Evolutionary conservation across 2,113 vertebrate genomes (phyloP).

Genomic region (Sisor rabdophorus): DNA sequence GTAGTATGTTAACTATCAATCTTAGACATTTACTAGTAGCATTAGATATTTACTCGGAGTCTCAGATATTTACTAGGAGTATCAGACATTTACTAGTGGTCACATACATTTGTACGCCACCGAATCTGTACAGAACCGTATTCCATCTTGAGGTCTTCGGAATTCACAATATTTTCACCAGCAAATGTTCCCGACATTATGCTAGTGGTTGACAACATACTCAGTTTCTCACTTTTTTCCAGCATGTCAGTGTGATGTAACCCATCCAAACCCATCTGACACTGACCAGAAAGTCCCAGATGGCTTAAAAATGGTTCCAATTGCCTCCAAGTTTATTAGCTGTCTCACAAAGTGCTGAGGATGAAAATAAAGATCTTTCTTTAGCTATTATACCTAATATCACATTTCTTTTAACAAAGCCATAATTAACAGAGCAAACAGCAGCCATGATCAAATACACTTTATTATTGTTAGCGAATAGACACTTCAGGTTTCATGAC

Average conservation of each 20-base stretch:
- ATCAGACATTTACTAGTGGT: not conserved
- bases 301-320: conserved; percentile 56
- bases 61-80: too few species aligned
- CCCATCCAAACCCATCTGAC: conserved; percentile 45
- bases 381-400: conserved; percentile 40
- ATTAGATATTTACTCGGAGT: too few species aligned
- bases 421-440: conserved; percentile 39
- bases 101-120: not conserved
- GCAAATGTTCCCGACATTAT: conserved; percentile 41
- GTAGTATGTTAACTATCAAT: too few species aligned
- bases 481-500: not conserved
- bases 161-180: conserved; percentile 19
- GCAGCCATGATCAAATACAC: conserved; percentile 22
- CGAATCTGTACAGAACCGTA: conserved; percentile 15
- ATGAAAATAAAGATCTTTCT: conserved; percentile 37
- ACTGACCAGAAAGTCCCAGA: conserved; percentile 52
- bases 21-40: too few species aligned
- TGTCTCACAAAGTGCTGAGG: conserved; percentile 49
- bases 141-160: conserved; percentile 22
- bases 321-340: conserved; percentile 40
- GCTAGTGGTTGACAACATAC: conserved; percentile 23
- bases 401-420: conserved; percentile 46
- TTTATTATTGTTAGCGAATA: not conserved
- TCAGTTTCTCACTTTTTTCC: conserved; percentile 25
- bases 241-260: conserved; percentile 28